Base-by-base conservation (phyloP, 2,797 vertebrate species). In the Dicrostonyx torquatus region DNA sequence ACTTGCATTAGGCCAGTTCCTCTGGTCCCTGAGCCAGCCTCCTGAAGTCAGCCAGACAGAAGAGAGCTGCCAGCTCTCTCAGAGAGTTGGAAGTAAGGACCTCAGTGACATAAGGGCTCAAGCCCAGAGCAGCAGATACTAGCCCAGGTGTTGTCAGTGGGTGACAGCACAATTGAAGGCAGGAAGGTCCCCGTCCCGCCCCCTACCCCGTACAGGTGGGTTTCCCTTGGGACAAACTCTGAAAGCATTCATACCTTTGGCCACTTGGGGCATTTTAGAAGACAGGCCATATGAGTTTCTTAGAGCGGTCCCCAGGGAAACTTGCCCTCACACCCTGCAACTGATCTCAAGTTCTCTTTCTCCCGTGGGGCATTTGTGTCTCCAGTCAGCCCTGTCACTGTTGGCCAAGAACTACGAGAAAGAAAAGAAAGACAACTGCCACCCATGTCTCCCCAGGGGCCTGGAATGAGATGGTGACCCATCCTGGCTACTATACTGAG, bases 391-490 rank as follows among this genome's bases (percentile, higher is more conserved):
- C 50, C 93, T 77, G 31, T 89, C 72, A 55, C 58, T 95, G 62
- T 89, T 83, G 26, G 76, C 72, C n/a, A 58, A 48, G 31, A 8
- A 37, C 66, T 0, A 24, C 50, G n/a, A 66, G 60, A 58, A 58
- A 96, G 64, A 76, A 31, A 48, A 55, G 94, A 75, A 79, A 90
- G 85, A 45, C 77, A 75, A 0, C 91, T 87, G 8, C 62, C 50
- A 14, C 58, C 43, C 86, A 5, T 93, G 86, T 97, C 95, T 98
- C 72, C 62, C 87, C 79, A 99, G 99, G 99, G 43, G 99, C 99
- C 11, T 99, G 99, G 98, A 99, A 99, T 2, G 99, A 99, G 98
- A 99, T 99, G 99, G 98, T 98, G 43, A 98, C 98, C 80, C 99
- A 99, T 95, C 99, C 99, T 0, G 99, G 99, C 93, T 99, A 99